Evolutionary conservation across 1,140 invertebrate species (phyloP).

Genomic region (Luehdorfia chinensis): DNA sequence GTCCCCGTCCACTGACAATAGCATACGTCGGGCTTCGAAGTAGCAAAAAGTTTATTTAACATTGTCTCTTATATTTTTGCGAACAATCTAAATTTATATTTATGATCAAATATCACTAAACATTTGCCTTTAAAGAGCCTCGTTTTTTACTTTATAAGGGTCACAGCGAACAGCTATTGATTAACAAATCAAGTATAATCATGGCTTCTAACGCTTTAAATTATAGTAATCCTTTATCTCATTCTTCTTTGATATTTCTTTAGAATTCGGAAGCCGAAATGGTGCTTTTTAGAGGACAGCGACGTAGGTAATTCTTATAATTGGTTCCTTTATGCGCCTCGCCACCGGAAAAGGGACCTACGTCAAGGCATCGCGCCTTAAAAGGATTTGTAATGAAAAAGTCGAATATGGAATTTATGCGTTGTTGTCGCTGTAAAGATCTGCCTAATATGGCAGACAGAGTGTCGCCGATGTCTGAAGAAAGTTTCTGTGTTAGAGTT

Average conservation of each 20-base stretch:
- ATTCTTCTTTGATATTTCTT: constrained; percentile 42
- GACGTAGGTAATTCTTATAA: constrained; percentile 57
- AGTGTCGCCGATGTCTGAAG: constrained; percentile 55
- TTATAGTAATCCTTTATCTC: constrained; percentile 56
- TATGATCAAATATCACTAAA: no score
- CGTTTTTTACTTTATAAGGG: no score
- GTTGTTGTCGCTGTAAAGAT: constrained; percentile 23
- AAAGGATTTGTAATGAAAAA: constrained; percentile 60
- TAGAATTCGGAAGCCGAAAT: constrained; percentile 68
- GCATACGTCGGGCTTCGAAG: constrained; percentile 33
- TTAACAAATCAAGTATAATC: constrained; percentile 4
- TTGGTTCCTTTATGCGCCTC: constrained; percentile 55
- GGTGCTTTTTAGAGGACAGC: constrained; percentile 39
- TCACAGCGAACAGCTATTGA: no score
- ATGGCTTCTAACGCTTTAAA: constrained; percentile 29
- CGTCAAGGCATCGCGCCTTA: constrained; percentile 51
- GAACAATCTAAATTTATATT: constrained; percentile 8
- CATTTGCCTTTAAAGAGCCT: no score
- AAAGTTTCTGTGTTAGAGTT: no score
- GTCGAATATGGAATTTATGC: constrained; percentile 37
- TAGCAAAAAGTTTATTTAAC: constrained; percentile 22
- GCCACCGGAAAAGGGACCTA: constrained; percentile 64
- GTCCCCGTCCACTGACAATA: constrained; percentile 43
- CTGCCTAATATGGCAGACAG: constrained; percentile 49
- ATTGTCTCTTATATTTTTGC: constrained; percentile 1